Conservation (phyloP, 2,113 vertebrate genomes). For the Sapayoa aenigma region DNA sequence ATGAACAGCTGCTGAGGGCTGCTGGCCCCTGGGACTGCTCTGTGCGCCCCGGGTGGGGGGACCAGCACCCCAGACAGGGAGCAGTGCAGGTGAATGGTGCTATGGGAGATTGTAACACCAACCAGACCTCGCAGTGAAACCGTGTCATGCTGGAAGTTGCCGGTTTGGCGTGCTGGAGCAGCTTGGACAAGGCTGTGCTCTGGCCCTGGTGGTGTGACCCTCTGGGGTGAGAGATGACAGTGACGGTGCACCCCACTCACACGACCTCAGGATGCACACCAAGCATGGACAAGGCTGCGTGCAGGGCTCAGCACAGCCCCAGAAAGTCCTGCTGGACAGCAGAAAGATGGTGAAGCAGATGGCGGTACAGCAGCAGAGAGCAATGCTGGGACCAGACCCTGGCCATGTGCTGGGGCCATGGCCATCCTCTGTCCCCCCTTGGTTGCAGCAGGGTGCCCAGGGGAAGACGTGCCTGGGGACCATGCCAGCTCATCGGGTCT, state of each 20-base stretch:
- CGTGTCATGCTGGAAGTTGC: fast-evolving
- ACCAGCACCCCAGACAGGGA: neutral
- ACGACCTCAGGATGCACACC: fast-evolving
- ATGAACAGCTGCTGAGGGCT: conserved; percentile 49
- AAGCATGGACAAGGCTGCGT: neutral
- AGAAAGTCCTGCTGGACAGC: neutral
- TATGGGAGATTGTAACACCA: neutral
- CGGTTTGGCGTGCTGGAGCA: fast-evolving
- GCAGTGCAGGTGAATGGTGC: fast-evolving
- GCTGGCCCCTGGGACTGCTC: neutral
- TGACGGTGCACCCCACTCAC: neutral
- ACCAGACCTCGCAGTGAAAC: neutral
- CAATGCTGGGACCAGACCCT: neutral
- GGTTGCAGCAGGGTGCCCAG: neutral
- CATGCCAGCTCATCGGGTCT: fast-evolving
- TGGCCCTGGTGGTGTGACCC: fast-evolving
- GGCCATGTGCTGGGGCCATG: neutral
- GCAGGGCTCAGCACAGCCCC: neutral
- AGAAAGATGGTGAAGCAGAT: fast-evolving
- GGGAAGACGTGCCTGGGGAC: neutral
- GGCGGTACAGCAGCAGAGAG: fast-evolving
- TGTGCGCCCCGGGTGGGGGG: neutral
- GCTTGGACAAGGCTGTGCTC: neutral
- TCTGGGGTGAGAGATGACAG: fast-evolving
- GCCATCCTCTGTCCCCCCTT: neutral